These are phyloP conservation scores for Eilema caniola DNA, from an alignment of 2,888 invertebrate genomes.

Conservation along the genomic window DNA sequence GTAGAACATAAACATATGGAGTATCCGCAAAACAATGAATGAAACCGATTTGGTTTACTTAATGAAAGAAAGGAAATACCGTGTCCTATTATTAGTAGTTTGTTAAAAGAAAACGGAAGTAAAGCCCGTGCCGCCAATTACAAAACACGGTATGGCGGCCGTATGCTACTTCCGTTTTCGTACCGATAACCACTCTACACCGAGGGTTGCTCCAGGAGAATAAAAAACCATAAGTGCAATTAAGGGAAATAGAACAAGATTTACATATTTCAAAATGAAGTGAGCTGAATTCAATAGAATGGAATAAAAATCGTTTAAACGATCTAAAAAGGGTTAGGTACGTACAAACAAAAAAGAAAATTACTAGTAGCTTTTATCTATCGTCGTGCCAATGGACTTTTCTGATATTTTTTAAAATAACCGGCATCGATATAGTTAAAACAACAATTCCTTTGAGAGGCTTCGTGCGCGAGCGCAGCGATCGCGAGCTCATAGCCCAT, in stretches of 20 bases:
- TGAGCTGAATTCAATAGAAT: neutral
- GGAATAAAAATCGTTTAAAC: neutral
- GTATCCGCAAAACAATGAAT: neutral
- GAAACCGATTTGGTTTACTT: slow-evolving; percentile 3
- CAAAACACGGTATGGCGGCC: slow-evolving; percentile 75
- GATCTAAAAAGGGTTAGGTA: neutral
- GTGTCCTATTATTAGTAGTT: slow-evolving; percentile 53
- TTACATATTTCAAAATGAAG: neutral
- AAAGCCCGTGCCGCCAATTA: slow-evolving; percentile 82
- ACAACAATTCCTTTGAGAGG: slow-evolving; percentile 41
- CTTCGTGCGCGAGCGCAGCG: slow-evolving; percentile 61
- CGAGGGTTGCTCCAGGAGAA: slow-evolving; percentile 82
- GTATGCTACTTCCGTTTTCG: slow-evolving; percentile 85
- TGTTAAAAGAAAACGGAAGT: slow-evolving; percentile 72
- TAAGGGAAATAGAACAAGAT: slow-evolving; percentile 70
- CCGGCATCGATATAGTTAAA: slow-evolving; percentile 29
- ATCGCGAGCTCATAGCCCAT: slow-evolving; percentile 69
- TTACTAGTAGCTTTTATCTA: neutral
- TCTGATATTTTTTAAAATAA: slow-evolving; percentile 29
- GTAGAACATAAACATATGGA: neutral
- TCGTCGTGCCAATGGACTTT: slow-evolving; percentile 17
- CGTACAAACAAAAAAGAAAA: neutral
- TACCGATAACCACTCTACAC: slow-evolving; percentile 74
- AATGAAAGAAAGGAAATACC: slow-evolving; percentile 39
- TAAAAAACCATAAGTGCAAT: slow-evolving; percentile 78